Evolutionary conservation across 2,888 invertebrate genomes (phyloP).

Genomic region (Coelinius sp.): DNA sequence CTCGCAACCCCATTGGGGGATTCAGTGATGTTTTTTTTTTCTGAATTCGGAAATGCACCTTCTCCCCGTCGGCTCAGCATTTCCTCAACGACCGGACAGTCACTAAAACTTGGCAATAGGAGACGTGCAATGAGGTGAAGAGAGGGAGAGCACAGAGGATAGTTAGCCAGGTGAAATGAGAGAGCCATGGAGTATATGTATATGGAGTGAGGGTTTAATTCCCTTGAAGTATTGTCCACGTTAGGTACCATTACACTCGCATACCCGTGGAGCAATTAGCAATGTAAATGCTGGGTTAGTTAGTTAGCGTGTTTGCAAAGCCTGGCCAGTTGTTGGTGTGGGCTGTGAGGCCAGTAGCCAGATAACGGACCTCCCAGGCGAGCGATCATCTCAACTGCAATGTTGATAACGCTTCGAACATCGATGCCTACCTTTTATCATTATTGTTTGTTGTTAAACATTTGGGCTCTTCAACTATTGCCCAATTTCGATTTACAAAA

Average conservation of each 20-base stretch:
- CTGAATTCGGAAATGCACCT: slow-evolving; percentile 39
- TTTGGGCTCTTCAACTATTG: not conserved
- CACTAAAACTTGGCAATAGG: slow-evolving; percentile 12
- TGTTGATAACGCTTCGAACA: slow-evolving; percentile 60
- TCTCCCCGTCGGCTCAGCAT: slow-evolving; percentile 24
- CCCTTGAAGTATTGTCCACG: slow-evolving; percentile 65
- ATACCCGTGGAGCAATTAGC: slow-evolving; percentile 68
- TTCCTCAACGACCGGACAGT: slow-evolving; percentile 32
- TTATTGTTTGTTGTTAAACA: slow-evolving; percentile 35
- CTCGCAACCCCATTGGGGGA: slow-evolving; percentile 17
- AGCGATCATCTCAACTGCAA: slow-evolving; percentile 64
- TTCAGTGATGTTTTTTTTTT: slow-evolving; percentile 25
- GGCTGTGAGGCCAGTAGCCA: slow-evolving; percentile 54
- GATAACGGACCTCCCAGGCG: slow-evolving; percentile 69
- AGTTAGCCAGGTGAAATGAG: slow-evolving; percentile 28
- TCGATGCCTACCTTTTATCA: slow-evolving; percentile 54
- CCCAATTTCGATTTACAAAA: not conserved
- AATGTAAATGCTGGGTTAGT: slow-evolving; percentile 70
- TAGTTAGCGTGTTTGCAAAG: slow-evolving; percentile 68
- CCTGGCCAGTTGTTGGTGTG: slow-evolving; percentile 41
- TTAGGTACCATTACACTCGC: slow-evolving; percentile 66
- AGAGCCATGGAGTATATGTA: slow-evolving; percentile 10
- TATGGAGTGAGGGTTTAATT: slow-evolving; percentile 57
- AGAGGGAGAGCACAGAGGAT: slow-evolving; percentile 23
- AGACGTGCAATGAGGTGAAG: slow-evolving; percentile 21